Percentiles rank a stretch among this genome's conserved stretches.
Evolutionary conservation across 2,888 invertebrate genomes (phyloP).

Genomic region (Sinodicranocentrus sp.): DNA sequence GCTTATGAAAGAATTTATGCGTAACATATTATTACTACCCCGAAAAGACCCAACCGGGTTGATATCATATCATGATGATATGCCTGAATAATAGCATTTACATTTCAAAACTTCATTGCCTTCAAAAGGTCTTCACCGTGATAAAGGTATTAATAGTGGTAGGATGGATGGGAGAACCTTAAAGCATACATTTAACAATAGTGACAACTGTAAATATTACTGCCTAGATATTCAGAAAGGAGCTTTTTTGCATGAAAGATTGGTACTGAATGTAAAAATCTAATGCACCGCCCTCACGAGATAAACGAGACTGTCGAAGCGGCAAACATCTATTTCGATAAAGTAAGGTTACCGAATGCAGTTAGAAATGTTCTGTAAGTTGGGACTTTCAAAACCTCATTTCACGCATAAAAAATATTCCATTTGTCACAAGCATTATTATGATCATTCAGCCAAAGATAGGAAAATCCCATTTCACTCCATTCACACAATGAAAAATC

Average conservation of each 20-base stretch:
- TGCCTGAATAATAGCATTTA: conserved; percentile 33
- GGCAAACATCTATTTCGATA: conserved; percentile 21
- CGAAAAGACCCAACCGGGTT: conserved; percentile 4
- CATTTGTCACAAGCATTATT: conserved; percentile 59
- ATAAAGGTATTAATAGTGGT: conserved; percentile 30
- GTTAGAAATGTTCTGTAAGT: conserved; percentile 51
- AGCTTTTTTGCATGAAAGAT: conserved; percentile 32
- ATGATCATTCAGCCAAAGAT: conserved; percentile 57
- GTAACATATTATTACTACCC: conserved; percentile 12
- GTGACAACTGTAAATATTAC: conserved; percentile 45
- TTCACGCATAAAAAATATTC: conserved; percentile 63
- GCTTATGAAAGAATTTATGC: conserved; percentile 6
- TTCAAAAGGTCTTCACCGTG: conserved; percentile 43
- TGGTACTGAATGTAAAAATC: conserved; percentile 16
- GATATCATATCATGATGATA: conserved; percentile 30
- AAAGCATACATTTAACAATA: conserved; percentile 25
- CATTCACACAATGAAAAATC: conserved; percentile 43
- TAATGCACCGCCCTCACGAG: neutral
- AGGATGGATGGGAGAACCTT: conserved; percentile 20
- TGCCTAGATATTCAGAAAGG: conserved; percentile 2
- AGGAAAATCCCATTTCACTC: conserved; percentile 42
- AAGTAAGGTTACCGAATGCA: conserved; percentile 48
- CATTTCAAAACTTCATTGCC: conserved; percentile 38
- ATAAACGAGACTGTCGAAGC: conserved; percentile 25
- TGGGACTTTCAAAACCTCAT: conserved; percentile 64